These are phyloP conservation scores for Lasioglossum oenotherae DNA, from an alignment of 2,888 invertebrate genomes.

Conservation along the genomic window DNA sequence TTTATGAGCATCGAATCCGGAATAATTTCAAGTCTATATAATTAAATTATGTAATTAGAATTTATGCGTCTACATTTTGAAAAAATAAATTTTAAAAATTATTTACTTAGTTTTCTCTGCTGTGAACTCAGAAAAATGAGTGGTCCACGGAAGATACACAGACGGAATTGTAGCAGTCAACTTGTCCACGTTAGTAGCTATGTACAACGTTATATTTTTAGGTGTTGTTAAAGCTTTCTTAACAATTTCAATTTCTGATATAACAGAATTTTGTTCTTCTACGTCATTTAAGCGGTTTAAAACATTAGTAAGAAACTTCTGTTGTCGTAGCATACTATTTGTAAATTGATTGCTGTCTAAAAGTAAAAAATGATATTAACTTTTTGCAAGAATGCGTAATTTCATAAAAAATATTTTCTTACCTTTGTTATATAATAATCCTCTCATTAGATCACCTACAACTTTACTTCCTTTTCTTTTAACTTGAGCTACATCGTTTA, in stretches of 20 bases:
- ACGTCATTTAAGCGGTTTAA: constrained; percentile 87
- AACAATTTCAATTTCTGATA: constrained; percentile 85
- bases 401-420: constrained; percentile 43
- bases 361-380: constrained; percentile 32
- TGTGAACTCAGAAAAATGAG: constrained; percentile 79
- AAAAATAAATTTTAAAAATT: not conserved
- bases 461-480: constrained; percentile 91
- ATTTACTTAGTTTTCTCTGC: constrained; percentile 79
- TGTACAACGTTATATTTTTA: constrained; percentile 88
- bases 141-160: constrained; percentile 86
- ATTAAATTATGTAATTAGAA: constrained; percentile 21
- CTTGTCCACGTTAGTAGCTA: constrained; percentile 89
- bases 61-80: not conserved
- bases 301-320: constrained; percentile 90
- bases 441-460: constrained; percentile 87
- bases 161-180: constrained; percentile 83
- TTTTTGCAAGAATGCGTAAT: constrained; percentile 1
- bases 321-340: constrained; percentile 90
- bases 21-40: constrained; percentile 82
- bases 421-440: constrained; percentile 87
- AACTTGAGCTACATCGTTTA: constrained; percentile 91
- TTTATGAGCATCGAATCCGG: constrained; percentile 85
- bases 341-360: constrained; percentile 90
- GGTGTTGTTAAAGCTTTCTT: constrained; percentile 87
- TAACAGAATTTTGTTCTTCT: constrained; percentile 84